Base-by-base conservation (phyloP, 2,113 vertebrate species). In the Caranx ignobilis region DNA sequence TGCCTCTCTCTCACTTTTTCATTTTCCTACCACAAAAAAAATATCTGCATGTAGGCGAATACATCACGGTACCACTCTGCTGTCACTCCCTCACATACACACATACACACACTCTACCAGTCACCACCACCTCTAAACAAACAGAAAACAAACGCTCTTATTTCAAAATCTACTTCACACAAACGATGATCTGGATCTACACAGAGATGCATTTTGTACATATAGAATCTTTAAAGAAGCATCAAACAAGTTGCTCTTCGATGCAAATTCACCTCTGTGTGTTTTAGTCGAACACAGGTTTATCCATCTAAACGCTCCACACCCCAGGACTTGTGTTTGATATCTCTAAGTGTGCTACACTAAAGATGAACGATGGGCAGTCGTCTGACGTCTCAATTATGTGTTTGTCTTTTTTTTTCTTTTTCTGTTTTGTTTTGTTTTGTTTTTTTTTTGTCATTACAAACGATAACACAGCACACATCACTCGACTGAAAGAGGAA, bases 391-490 rank as follows among this genome's bases (percentile, higher is more conserved):
- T 70, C 91, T 85, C 79, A 75, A 41, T 41, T 7, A 1, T 80
- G 26, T 26, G 26, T 26, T 26, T 26, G 26, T 26, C 26, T 26
- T 26, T 26, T 26, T 26, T 26, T 26, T 26, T 26, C 26, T 26
- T 26, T 26, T 26, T 26, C 32, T 52, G 41, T 63, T 62, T 35
- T 59, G 2, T 80, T 37, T 64, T 76, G 64, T 48, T 41, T 41
- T 37, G 37, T 37, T 83, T 83, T 54, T 69, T 83, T 75, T 87
- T 71, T 82, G 55, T 65, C 71, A 83, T 81, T 80, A 87, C 71
- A 11, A 90, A 93, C 90, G 93, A 83, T 80, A 85, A 93, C 87
- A 92, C 89, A 90, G 88, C 84, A 85, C 88, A 89, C 88, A 84
- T 84, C 86, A 92, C 90, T 89, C 26, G 63, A 90, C 84, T 88